Percentiles rank a stretch among this genome's conserved stretches.
These are phyloP conservation scores for Agriopis leucophaearia DNA, from an alignment of 2,888 invertebrate species.

Conservation along the genomic window DNA sequence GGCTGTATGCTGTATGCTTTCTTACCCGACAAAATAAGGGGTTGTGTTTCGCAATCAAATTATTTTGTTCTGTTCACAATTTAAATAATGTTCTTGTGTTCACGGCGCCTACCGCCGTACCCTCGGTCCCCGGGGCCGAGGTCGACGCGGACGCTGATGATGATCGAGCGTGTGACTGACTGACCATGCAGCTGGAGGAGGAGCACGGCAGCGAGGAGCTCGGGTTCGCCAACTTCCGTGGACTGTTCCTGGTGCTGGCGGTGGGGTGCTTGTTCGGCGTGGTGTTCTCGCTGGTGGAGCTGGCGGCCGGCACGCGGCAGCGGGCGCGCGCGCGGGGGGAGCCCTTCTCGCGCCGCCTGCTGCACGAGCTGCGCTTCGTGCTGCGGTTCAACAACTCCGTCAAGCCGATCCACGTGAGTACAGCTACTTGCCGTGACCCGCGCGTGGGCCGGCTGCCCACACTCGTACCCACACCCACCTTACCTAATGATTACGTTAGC, in stretches of 20 bases:
- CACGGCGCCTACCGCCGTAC: too few relatives aligned
- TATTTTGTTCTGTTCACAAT: too few relatives aligned
- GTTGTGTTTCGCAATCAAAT: too few relatives aligned
- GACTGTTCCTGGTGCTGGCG: slow-evolving; percentile 92
- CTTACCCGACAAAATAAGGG: too few relatives aligned
- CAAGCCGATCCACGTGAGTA: slow-evolving; percentile 67
- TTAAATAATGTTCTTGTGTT: too few relatives aligned
- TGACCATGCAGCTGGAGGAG: slow-evolving; percentile 66
- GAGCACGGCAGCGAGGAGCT: slow-evolving; percentile 70
- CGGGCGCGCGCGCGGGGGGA: slow-evolving; percentile 55
- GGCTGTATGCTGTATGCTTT: too few relatives aligned
- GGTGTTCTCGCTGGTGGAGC: slow-evolving; percentile 89
- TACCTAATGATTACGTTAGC: too few relatives aligned
- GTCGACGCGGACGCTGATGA: background rate
- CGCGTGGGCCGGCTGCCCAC: too few relatives aligned
- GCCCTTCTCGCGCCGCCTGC: slow-evolving; percentile 61
- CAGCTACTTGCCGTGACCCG: background rate
- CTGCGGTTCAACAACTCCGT: slow-evolving; percentile 73
- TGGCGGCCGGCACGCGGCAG: slow-evolving; percentile 64
- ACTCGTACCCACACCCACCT: too few relatives aligned
- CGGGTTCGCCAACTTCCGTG: slow-evolving; percentile 91
- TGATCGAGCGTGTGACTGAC: background rate
- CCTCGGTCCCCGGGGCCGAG: too few relatives aligned
- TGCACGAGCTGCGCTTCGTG: slow-evolving; percentile 75
- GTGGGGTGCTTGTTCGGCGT: slow-evolving; percentile 89